A percentile compares a stretch with the other conserved stretches of the same genome.
Conservation (phyloP, 2,888 invertebrate genomes). For the Ochropleura leucogaster region DNA sequence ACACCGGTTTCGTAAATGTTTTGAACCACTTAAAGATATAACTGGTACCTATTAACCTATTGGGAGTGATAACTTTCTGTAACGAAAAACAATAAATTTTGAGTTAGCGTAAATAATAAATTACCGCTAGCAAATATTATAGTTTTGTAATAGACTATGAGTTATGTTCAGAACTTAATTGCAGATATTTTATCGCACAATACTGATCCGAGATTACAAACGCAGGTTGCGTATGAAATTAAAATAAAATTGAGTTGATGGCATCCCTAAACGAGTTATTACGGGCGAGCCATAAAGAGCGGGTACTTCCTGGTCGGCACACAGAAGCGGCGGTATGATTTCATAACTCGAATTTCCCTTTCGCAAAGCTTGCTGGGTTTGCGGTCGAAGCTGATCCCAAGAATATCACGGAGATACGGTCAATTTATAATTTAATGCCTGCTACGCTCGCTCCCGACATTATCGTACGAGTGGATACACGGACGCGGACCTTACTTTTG, state of each 20-base stretch:
- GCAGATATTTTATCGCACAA: slow-evolving; percentile 57
- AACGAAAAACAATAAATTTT: slow-evolving; percentile 42
- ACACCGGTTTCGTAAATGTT: slow-evolving; percentile 40
- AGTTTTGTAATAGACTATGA: slow-evolving; percentile 45
- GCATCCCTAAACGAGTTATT: slow-evolving; percentile 80
- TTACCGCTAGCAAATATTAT: slow-evolving; percentile 31
- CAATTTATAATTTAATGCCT: slow-evolving; percentile 72
- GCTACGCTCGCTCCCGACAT: slow-evolving; percentile 59
- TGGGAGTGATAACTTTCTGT: slow-evolving; percentile 45
- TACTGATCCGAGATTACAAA: slow-evolving; percentile 56
- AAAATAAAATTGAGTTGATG: slow-evolving; percentile 76
- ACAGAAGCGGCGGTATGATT: slow-evolving; percentile 83
- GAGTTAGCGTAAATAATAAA: slow-evolving; percentile 39
- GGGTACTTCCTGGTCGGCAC: slow-evolving; percentile 78
- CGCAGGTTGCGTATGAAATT: slow-evolving; percentile 69
- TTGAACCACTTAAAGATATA: slow-evolving; percentile 51
- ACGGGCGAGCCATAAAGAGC: slow-evolving; percentile 77
- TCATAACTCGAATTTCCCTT: slow-evolving; percentile 88
- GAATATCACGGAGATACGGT: slow-evolving; percentile 69
- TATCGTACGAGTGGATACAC: slow-evolving; percentile 49
- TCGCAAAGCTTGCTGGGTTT: slow-evolving; percentile 75
- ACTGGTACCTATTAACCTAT: slow-evolving; percentile 50
- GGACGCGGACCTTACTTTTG: slow-evolving; percentile 60
- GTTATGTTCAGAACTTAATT: slow-evolving; percentile 41
- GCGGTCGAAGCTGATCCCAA: slow-evolving; percentile 71